Conservation (phyloP, 2,797 vertebrate genomes). For the Xiphorhynchus erythropygius region DNA sequence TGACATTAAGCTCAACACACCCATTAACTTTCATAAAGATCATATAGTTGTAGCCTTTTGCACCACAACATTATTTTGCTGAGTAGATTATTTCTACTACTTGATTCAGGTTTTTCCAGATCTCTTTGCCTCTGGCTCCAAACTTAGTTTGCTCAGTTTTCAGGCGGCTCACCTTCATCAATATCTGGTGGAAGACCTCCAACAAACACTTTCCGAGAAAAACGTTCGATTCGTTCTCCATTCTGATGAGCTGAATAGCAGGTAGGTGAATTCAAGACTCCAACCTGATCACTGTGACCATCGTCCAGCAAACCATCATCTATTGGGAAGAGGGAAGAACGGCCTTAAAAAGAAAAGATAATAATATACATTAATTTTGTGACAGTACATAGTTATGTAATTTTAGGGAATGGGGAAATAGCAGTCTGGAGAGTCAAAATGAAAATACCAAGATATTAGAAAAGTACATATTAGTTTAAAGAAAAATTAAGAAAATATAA, state of each 20-base stretch:
- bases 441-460: neutral
- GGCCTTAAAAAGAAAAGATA: constrained; percentile 80
- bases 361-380: neutral
- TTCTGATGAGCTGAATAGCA: constrained; percentile 94
- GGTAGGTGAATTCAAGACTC: constrained; percentile 88
- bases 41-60: neutral
- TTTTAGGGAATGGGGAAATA: neutral
- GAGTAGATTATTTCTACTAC: neutral
- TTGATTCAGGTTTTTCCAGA: neutral
- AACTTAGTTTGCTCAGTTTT: neutral
- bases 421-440: neutral
- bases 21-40: neutral
- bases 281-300: constrained; percentile 91
- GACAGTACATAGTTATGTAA: neutral
- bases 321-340: constrained; percentile 96
- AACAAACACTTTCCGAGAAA: constrained; percentile 97
- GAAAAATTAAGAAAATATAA: neutral
- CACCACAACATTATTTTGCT: neutral
- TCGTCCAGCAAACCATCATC: constrained; percentile 95
- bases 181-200: constrained; percentile 97
- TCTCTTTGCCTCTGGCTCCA: neutral
- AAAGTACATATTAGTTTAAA: neutral
- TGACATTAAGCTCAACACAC: neutral
- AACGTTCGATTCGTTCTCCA: constrained; percentile 93
- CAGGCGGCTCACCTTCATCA: constrained; percentile 87